Conservation (phyloP, 2,113 vertebrate genomes). For the Psephotus haematonotus region DNA sequence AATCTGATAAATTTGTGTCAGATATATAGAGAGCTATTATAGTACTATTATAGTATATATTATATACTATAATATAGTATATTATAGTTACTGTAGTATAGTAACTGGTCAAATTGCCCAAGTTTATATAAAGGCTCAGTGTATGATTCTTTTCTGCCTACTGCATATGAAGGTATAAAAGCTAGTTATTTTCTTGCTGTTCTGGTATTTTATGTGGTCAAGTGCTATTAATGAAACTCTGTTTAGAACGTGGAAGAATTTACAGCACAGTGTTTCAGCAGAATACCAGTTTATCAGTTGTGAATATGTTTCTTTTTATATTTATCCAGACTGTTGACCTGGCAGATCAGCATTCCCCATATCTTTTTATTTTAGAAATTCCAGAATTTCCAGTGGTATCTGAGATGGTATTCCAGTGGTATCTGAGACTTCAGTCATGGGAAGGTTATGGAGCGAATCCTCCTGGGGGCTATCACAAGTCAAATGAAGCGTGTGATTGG, state of each 20-base stretch:
- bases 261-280: neutral
- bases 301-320: neutral
- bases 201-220: neutral
- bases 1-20: neutral
- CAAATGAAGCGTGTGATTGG: neutral
- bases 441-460: neutral
- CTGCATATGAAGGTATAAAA: neutral
- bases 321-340: neutral
- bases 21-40: neutral
- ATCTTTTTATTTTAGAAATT: neutral
- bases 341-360: neutral
- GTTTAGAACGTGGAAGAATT: neutral
- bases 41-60: neutral
- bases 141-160: neutral
- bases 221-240: neutral
- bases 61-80: no score
- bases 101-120: neutral
- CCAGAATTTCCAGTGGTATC: neutral
- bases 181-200: neutral
- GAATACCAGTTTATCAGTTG: neutral
- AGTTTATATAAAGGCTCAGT: neutral
- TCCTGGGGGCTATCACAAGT: neutral
- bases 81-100: no score
- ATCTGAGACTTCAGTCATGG: neutral
- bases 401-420: neutral